Base-by-base conservation (phyloP, 2,888 invertebrate genomes). In the Chesias legatella region DNA sequence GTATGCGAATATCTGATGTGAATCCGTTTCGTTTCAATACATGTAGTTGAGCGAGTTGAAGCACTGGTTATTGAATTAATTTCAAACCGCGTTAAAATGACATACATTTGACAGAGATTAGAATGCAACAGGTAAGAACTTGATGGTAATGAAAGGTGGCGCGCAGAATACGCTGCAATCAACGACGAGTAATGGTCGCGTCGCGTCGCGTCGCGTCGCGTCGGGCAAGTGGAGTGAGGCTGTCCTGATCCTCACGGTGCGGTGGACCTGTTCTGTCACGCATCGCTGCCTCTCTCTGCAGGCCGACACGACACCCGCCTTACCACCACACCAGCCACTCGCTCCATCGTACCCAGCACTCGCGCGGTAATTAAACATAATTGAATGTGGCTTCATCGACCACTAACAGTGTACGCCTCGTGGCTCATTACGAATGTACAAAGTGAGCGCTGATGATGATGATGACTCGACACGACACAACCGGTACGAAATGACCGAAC, bases 201-300 rank as follows among this genome's bases (percentile, higher is more conserved):
- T 60, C 63, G n/a, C n/a, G n/a, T n/a, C n/a, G n/a, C n/a, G n/a
- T n/a, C n/a, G n/a, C n/a, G n/a, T n/a, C n/a, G n/a, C n/a, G 57
- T 49, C 60, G 45, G 54, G 49, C 60, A 59, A 65, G 58, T 56
- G 57, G 53, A 49, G 51, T 41, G 50, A 41, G 51, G 38, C 36
- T 40, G 56, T 31, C 39, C 43, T 35, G 44, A 50, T 46, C 46
- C 46, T 58, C 58, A 57, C 20, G 6, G 6, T 4, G 6, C 60
- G 51, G 39, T 48, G 55, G 60, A 73, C 71, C 63, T 58, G 71
- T 73, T 69, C 56, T 53, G 51, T 61, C 66, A 65, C 64, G 67
- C 64, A 56, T 56, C 55, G 51, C 52, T 56, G 58, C 56, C 48
- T 52, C 48, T 52, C 48, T 46, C 48, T 49, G 47, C 39, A 46